Evolutionary conservation across 2,113 vertebrate species (phyloP).

Genomic region (Gulo gulo): DNA sequence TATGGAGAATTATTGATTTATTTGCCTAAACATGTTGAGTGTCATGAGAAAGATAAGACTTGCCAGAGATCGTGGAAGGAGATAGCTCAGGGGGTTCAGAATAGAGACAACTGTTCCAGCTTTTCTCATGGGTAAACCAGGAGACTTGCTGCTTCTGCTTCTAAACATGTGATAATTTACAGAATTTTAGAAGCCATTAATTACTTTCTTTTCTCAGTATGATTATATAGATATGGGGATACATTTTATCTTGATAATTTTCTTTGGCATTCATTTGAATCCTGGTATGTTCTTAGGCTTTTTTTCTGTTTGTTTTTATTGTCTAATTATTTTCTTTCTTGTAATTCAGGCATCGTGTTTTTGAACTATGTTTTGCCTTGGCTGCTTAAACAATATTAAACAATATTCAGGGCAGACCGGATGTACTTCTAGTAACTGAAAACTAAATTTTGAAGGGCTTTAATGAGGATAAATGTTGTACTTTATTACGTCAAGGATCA

Average conservation of each 20-base stretch:
- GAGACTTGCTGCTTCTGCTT: conserved; percentile 39
- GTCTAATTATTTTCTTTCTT: conserved; percentile 47
- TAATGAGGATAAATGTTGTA: conserved; percentile 1
- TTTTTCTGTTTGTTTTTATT: conserved; percentile 43
- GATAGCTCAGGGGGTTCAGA: conserved; percentile 45
- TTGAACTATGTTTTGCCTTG: background rate
- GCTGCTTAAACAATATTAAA: background rate
- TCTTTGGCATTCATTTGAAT: conserved; percentile 41
- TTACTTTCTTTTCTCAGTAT: conserved; percentile 37
- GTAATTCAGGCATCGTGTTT: conserved; percentile 6
- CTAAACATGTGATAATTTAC: conserved; percentile 34
- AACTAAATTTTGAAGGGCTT: conserved; percentile 26
- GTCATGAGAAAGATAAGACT: conserved; percentile 47
- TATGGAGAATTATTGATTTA: conserved; percentile 32
- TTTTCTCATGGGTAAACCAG: conserved; percentile 22
- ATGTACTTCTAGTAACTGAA: conserved; percentile 5
- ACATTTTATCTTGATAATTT: conserved; percentile 38
- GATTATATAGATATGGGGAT: background rate
- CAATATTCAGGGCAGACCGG: background rate
- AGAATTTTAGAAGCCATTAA: conserved; percentile 50
- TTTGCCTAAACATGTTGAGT: conserved; percentile 63
- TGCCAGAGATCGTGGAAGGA: conserved; percentile 15
- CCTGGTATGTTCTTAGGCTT: conserved; percentile 8
- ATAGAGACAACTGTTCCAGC: background rate
- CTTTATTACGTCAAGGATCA: background rate